Conservation (phyloP, 2,113 vertebrate species). For the Neodon shergylaensis region DNA sequence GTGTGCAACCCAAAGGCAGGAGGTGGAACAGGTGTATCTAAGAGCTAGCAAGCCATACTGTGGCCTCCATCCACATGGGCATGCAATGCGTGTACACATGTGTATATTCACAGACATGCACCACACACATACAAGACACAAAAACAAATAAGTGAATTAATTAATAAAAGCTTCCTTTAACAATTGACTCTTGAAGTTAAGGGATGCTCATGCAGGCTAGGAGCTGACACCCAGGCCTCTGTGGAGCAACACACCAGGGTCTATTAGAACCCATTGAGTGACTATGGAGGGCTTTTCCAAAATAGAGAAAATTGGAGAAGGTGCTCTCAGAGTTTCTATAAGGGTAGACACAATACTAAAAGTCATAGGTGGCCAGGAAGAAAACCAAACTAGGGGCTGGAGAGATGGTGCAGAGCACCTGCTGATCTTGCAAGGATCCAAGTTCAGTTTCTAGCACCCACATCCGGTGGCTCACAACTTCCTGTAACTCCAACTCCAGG, state of each 20-base stretch:
- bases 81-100: neutral
- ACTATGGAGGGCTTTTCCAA: neutral
- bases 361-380: neutral
- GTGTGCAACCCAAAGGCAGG: neutral
- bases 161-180: neutral
- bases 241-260: neutral
- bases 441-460: neutral
- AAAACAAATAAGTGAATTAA: neutral
- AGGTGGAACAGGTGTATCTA: neutral
- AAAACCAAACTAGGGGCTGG: neutral
- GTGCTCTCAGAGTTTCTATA: no score
- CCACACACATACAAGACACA: neutral
- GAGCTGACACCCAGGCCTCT: neutral
- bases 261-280: neutral
- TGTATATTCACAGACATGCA: neutral
- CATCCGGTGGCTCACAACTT: no score
- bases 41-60: neutral
- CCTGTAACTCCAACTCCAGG: neutral
- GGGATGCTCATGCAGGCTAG: neutral
- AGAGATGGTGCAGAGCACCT: neutral
- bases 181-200: neutral
- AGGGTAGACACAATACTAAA: neutral
- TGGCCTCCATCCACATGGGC: no score
- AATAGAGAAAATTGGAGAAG: no score
- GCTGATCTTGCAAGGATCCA: neutral